Conservation (phyloP, 2,797 vertebrate genomes). For the Discoglossus pictus region DNA sequence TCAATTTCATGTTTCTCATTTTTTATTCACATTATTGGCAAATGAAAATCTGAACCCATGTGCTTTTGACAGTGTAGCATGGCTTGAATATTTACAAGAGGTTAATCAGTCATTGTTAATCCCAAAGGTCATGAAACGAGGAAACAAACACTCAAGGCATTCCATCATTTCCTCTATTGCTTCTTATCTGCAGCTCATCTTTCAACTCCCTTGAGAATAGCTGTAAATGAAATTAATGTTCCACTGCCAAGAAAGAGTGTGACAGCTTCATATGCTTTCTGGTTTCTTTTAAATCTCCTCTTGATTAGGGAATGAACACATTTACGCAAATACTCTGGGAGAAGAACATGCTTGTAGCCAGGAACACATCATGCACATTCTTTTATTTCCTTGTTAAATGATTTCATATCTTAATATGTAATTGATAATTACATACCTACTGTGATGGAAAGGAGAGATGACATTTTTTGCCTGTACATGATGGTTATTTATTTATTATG, state of each 20-base stretch:
- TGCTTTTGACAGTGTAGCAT: constrained; percentile 38
- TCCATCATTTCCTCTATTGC: constrained; percentile 39
- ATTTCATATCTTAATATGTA: no score
- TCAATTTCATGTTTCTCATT: constrained; percentile 21
- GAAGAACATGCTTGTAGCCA: constrained; percentile 14
- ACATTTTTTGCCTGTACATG: no score
- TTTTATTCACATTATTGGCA: constrained; percentile 39
- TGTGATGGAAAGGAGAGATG: no score
- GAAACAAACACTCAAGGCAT: constrained; percentile 41
- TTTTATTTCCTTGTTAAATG: no score
- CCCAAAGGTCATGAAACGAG: constrained; percentile 7
- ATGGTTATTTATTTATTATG: no score
- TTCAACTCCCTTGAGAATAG: constrained; percentile 33
- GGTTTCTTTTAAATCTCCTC: constrained; percentile 38
- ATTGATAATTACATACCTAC: no score
- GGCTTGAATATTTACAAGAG: constrained; percentile 46
- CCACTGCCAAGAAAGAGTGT: constrained; percentile 49
- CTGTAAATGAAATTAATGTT: constrained; percentile 50
- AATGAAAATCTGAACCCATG: constrained; percentile 42
- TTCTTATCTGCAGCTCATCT: constrained; percentile 46
- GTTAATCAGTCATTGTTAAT: constrained; percentile 29
- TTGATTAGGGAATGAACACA: constrained; percentile 45
- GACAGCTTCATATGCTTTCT: constrained; percentile 39
- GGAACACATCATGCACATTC: constrained; percentile 14
- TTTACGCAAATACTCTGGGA: constrained; percentile 18